Base-by-base conservation (phyloP, 2,113 vertebrate genomes). In the Psephotus haematonotus region DNA sequence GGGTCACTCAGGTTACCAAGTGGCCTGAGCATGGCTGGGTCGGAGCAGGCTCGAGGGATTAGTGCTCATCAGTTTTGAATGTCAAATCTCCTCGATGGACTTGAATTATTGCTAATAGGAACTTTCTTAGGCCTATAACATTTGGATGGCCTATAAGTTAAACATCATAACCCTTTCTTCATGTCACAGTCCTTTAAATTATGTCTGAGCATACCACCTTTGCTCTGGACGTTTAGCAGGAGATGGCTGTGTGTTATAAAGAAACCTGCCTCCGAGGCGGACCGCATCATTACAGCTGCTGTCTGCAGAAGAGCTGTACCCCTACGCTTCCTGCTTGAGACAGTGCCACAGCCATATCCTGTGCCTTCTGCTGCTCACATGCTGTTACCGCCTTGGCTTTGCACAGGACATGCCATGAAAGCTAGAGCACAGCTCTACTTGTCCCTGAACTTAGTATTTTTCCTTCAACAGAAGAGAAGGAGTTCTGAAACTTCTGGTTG, bases 71-170 rank as follows among this genome's bases (percentile, higher is more conserved):
- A 98, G 98, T 98, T 98, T 95, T 98, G 98, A 98, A 98, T 98
- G 98, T 98, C 98, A 98, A 94, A 97, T 97, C 97, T 97, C 96
- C 98, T 97, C 96, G 80, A 97, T 95, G 94, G 94, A 93, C 86
- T 95, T 98, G 98, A 98, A 97, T 98, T 98, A 98, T 98, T 98
- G 98, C 97, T 98, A 98, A 98, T 98, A 97, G 98, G 98, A 97
- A 96, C 98, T 97, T 98, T 97, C 97, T 93, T 93, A 82, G 95
- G 96, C 97, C 97, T 97, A 93, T 98, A 98, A 98, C 98, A 98
- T 98, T 98, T 98, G 98, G 97, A 98, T 98, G 98, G 97, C 97
- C 98, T 98, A 97, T 98, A 97, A 98, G 98, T 98, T 98, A 98
- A 98, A 98, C 98, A 98, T 97, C 97, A 95, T 97, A 97, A 97